phyloP scores from a whole-genome alignment of 1,140 invertebrate genomes.

The Cyphomyrmex costatus region DNA sequence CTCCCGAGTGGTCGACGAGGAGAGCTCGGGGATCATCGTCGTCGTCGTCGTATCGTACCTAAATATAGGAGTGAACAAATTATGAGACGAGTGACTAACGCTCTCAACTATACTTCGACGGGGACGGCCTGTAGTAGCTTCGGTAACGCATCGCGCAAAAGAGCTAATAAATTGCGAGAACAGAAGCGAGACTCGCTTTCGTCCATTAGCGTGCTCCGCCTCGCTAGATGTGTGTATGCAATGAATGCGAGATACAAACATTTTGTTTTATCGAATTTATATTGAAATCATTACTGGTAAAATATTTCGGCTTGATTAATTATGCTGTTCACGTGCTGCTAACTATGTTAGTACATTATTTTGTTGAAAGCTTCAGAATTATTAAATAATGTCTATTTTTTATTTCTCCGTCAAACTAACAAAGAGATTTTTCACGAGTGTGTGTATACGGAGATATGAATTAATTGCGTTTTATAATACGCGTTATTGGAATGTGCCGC shows the following conservation, averaged over 20 bases:
- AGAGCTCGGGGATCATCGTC: conserved; percentile 54
- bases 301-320: not conserved
- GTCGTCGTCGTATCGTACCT: conserved; percentile 57
- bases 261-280: not conserved
- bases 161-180: conserved; percentile 45
- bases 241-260: not conserved
- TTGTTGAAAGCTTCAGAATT: not conserved
- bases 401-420: not conserved
- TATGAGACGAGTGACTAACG: conserved; percentile 81
- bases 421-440: not conserved
- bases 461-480: conserved; percentile 29
- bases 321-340: not conserved
- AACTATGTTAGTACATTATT: not conserved
- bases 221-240: not conserved
- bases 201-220: not conserved
- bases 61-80: conserved; percentile 82
- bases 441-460: not conserved
- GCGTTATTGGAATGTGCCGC: not conserved
- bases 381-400: not conserved
- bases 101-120: conserved; percentile 66
- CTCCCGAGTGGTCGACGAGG: conserved; percentile 36
- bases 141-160: conserved; percentile 23
- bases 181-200: not conserved
- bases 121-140: conserved; percentile 36
- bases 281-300: not conserved